phyloP scores from a whole-genome alignment of 2,797 vertebrate species.

The Gymnocypris eckloni region DNA sequence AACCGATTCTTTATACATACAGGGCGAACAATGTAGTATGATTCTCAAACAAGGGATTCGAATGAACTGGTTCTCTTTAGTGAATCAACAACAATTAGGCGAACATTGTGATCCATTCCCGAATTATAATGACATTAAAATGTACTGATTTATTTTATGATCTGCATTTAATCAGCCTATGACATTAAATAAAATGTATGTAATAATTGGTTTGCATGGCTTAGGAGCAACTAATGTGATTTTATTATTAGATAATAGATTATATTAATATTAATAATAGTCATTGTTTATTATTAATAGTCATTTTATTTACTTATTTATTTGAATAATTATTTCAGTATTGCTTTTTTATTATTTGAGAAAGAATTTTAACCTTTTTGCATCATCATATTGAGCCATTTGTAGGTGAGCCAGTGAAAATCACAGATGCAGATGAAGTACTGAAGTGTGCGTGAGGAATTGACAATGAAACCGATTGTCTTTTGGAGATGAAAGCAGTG shows the following conservation, averaged over 20 bases:
- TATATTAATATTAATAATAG: background rate
- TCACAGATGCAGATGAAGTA: background rate
- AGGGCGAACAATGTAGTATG: background rate
- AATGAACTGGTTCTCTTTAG: background rate
- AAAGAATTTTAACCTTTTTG: background rate
- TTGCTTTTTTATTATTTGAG: background rate
- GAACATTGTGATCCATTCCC: background rate
- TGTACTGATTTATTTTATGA: background rate
- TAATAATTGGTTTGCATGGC: background rate
- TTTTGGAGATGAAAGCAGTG: conserved; percentile 25
- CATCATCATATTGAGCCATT: background rate
- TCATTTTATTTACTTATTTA: background rate
- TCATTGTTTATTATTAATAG: background rate
- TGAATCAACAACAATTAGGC: background rate
- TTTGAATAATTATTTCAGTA: background rate
- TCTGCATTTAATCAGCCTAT: background rate
- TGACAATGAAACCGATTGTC: conserved; percentile 19
- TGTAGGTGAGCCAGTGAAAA: background rate
- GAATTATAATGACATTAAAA: background rate
- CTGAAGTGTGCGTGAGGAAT: background rate
- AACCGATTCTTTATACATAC: background rate
- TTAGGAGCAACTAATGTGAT: background rate
- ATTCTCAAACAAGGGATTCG: background rate
- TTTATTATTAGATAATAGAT: background rate
- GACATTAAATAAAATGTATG: background rate